Base-by-base conservation (phyloP, 2,113 vertebrate genomes). In the Salvelinus alpinus region DNA sequence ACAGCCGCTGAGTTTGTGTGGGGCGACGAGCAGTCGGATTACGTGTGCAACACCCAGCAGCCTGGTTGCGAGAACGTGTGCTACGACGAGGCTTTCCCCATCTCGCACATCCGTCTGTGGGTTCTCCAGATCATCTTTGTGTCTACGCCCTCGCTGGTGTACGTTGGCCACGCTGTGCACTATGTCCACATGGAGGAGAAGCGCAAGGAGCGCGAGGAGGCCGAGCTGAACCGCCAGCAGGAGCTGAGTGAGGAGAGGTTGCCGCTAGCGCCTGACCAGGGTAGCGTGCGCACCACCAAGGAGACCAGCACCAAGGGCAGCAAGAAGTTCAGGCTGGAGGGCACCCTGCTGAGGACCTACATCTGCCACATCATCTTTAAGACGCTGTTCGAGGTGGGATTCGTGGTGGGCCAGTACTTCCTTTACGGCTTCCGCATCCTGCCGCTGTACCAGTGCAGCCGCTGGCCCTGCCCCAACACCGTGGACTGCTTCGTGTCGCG, bases 71-170 rank as follows among this genome's bases (percentile, higher is more conserved):
- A 96, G 90, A 96, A 96, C 0, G 95, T 96, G 76, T 96, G 95
- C 91, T 96, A 96, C 0, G 95, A 96, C 1, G 93, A 95, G 83
- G 95, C 95, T 65, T 96, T 96, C 80, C 95, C 95, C 73, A 95
- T 96, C 85, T 96, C 95, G 48, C 95, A 96, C 89, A 94, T 96
- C 81, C 91, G 95, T 18, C 92, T 96, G 62, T 96, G 95, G 95
- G 95, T 96, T 31, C 93, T 96, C 76, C 95, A 96, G 92, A 96
- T 96, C 89, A 96, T 96, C 72, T 96, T 96, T 62, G 94, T 96
- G 7, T 96, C 95, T 82, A 95, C 95, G 0, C 95, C 95, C 1
- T 96, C 95, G 0, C 90, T 96, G 4, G 93, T 96, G 87, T 96
- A 96, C 22, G 94, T 96, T 48, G 95, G 95, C 8, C 93, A 96